Evolutionary conservation across 2,888 invertebrate genomes (phyloP).

Genomic region (Seira ritae): DNA sequence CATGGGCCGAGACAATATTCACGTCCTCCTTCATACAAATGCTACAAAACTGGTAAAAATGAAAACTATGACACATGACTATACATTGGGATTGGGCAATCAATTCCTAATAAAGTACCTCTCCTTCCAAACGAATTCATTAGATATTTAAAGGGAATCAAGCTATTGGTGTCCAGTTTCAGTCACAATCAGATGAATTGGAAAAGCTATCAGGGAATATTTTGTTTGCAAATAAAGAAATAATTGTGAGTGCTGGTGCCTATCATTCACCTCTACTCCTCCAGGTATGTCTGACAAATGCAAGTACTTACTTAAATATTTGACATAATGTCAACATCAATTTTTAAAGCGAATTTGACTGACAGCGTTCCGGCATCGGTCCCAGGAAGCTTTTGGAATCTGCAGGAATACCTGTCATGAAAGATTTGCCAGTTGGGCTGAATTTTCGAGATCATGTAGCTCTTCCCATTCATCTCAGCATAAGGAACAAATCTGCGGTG

Average conservation of each 20-base stretch:
- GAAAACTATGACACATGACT: too few species aligned
- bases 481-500: slow-evolving; percentile 36
- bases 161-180: slow-evolving; percentile 37
- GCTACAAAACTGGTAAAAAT: background rate
- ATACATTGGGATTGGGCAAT: too few species aligned
- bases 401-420: slow-evolving; percentile 6
- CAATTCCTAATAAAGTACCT: background rate
- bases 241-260: slow-evolving; percentile 41
- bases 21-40: background rate
- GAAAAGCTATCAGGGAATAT: background rate
- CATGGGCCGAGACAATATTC: slow-evolving; percentile 1
- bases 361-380: slow-evolving; percentile 64
- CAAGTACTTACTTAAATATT: too few species aligned
- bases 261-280: slow-evolving; percentile 27
- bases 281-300: too few species aligned
- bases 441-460: slow-evolving; percentile 51
- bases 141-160: slow-evolving; percentile 6
- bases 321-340: too few species aligned
- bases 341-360: slow-evolving; percentile 12
- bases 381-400: slow-evolving; percentile 14
- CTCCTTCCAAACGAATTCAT: background rate
- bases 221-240: slow-evolving; percentile 34
- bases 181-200: background rate
- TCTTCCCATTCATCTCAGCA: slow-evolving; percentile 21
- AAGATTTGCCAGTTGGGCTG: slow-evolving; percentile 60